Conservation (phyloP, 1,140 invertebrate genomes). For the Drosophila pachea region DNA sequence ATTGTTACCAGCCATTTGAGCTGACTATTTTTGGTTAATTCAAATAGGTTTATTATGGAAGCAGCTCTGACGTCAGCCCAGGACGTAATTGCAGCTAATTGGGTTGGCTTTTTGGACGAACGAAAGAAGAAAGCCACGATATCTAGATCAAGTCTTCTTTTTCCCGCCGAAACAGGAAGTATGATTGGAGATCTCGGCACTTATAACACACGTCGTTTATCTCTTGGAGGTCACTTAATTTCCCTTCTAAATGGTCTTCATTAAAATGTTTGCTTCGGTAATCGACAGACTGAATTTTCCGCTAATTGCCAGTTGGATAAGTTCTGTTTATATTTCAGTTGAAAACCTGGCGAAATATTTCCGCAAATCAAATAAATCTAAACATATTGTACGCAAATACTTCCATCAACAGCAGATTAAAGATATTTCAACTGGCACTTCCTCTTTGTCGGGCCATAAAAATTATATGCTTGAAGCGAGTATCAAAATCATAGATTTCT, state of each 20-base stretch:
- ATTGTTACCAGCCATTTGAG: slow-evolving; percentile 18
- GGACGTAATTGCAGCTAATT: neutral
- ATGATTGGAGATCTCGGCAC: too few species aligned
- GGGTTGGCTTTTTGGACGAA: too few species aligned
- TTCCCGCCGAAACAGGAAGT: too few species aligned
- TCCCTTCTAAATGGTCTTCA: neutral
- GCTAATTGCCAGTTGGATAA: neutral
- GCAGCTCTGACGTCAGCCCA: neutral
- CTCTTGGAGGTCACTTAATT: neutral
- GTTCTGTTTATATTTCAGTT: neutral
- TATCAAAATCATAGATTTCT: neutral
- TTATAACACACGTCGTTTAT: neutral
- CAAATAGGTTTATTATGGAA: slow-evolving; percentile 12
- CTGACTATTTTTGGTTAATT: slow-evolving; percentile 43
- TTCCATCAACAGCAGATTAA: slow-evolving; percentile 8
- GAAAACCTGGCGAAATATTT: slow-evolving; percentile 5
- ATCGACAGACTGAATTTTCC: too few species aligned
- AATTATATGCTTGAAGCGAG: slow-evolving; percentile 20
- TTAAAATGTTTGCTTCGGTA: neutral
- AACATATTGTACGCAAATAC: neutral
- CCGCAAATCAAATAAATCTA: neutral
- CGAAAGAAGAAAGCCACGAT: neutral
- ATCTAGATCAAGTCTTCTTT: too few species aligned
- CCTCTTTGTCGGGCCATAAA: slow-evolving; percentile 7
- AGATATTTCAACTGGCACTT: slow-evolving; percentile 7